Evolutionary conservation across 2,113 vertebrate species (phyloP), one percentile per base, ranked within the genome.

Genomic region (Engraulis encrasicolus): DNA sequence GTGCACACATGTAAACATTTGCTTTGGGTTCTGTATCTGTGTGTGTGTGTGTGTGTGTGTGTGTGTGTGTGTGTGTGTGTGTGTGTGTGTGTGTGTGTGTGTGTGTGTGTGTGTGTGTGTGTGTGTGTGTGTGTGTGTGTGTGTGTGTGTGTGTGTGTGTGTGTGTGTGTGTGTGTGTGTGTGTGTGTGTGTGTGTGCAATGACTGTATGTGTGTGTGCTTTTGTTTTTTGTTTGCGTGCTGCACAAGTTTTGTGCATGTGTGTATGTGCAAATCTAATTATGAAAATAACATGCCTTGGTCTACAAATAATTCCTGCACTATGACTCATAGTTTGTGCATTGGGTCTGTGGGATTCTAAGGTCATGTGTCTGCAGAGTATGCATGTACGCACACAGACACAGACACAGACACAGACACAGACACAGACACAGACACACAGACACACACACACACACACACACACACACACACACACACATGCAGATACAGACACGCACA

Each of bases 211-310:
- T 58, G 19, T 58, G 2, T 58, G 19, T 66, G 3, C 31, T 20
- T 27, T 6, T 9, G n/a, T 66, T 19, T 54, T 54, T 20, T 20
- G 18, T 54, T 19, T 54, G 50, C 20, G 50, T 54, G 50, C 17
- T n/a, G n/a, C n/a, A n/a, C n/a, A n/a, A n/a, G n/a, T n/a, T 27
- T 45, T 45, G 23, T 50, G 81, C 78, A 54, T 83, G 79, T 84
- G 83, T 71, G 61, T 34, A 27, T 71, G 27, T 34, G 61, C 11
- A 71, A 23, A 34, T 71, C 61, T 71, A 71, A 71, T 71, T 71
- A 71, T 71, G 27, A 71, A 71, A 71, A 71, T 71, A 34, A 71
- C 61, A 71, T 71, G 11, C 61, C 61, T 71, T 3, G 12, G 61
- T 61, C 61, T 71, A 71, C 27, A 71, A 71, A 71, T 71, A 71